Conservation (phyloP, 2,888 invertebrate genomes). For the Yponomeuta cagnagella region DNA sequence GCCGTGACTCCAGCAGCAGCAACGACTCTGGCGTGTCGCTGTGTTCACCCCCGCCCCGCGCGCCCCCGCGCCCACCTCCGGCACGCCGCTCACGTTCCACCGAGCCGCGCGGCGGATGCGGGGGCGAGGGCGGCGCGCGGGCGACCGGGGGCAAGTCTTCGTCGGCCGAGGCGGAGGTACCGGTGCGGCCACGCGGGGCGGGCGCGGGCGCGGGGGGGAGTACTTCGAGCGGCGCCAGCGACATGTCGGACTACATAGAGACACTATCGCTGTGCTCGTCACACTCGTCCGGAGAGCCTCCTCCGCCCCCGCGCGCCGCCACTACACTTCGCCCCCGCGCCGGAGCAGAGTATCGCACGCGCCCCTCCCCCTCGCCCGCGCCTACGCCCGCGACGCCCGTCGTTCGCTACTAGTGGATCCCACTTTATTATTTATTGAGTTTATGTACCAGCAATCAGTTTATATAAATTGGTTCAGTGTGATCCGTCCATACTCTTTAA, state of each 20-base stretch:
- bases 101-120: slow-evolving; percentile 77
- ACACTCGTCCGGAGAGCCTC: slow-evolving; percentile 85
- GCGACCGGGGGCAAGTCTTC: slow-evolving; percentile 78
- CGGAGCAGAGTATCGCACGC: slow-evolving; percentile 87
- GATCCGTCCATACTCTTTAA: too few species aligned
- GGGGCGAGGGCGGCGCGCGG: slow-evolving; percentile 26
- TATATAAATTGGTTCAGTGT: too few species aligned
- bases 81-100: slow-evolving; percentile 83
- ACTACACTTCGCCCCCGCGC: slow-evolving; percentile 88
- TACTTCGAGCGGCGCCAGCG: slow-evolving; percentile 89
- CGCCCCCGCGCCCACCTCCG: slow-evolving; percentile 73
- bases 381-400: slow-evolving; percentile 21
- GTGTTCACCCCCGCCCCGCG: slow-evolving; percentile 76
- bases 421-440: slow-evolving; percentile 44
- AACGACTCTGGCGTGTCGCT: slow-evolving; percentile 88
- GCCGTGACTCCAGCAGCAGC: slow-evolving; percentile 86
- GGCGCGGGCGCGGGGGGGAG: slow-evolving; percentile 78
- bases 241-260: slow-evolving; percentile 92
- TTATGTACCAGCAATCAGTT: too few species aligned
- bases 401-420: slow-evolving; percentile 9
- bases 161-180: slow-evolving; percentile 86
- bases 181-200: slow-evolving; percentile 72
- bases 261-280: slow-evolving; percentile 88
- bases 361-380: slow-evolving; percentile 31
- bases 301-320: slow-evolving; percentile 48